Conservation (phyloP, 2,113 vertebrate genomes). For the Platichthys stellatus region DNA sequence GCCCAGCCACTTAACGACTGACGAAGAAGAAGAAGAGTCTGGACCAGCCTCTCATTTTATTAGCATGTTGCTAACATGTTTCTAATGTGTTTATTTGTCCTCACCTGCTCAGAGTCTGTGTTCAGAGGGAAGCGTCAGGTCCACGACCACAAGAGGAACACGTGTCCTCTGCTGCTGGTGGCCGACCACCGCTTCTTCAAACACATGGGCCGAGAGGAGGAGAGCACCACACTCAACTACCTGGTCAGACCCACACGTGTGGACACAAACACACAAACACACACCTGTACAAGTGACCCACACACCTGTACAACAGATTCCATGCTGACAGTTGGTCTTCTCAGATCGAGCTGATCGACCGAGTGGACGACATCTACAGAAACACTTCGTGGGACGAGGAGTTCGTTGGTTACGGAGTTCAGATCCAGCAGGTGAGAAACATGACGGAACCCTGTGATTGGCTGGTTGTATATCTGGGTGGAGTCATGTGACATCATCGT, state of each 20-base stretch:
- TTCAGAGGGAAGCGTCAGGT: slow-evolving; percentile 79
- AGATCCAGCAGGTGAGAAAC: slow-evolving; percentile 93
- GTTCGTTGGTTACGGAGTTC: slow-evolving; percentile 93
- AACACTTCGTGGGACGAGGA: slow-evolving; percentile 94
- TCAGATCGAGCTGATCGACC: slow-evolving; percentile 96
- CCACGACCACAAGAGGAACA: slow-evolving; percentile 87
- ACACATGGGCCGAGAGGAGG: slow-evolving; percentile 93
- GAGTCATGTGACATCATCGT: background rate
- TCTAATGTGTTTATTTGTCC: background rate
- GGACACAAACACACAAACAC: background rate
- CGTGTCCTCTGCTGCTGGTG: slow-evolving; percentile 93
- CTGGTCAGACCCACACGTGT: slow-evolving; percentile 80
- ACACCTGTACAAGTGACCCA: background rate
- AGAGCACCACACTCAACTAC: slow-evolving; percentile 97
- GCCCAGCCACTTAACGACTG: no score
- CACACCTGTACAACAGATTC: no score
- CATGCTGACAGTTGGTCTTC: background rate
- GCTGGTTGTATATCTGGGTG: background rate
- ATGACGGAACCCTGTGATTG: background rate
- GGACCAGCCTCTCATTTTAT: no score
- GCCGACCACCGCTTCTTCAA: slow-evolving; percentile 95
- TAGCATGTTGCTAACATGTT: background rate
- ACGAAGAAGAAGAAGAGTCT: no score
- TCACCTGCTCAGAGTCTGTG: slow-evolving; percentile 52
- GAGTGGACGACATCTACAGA: slow-evolving; percentile 97